Conservation (phyloP, 1,140 invertebrate species). For the Prorops nasuta region DNA sequence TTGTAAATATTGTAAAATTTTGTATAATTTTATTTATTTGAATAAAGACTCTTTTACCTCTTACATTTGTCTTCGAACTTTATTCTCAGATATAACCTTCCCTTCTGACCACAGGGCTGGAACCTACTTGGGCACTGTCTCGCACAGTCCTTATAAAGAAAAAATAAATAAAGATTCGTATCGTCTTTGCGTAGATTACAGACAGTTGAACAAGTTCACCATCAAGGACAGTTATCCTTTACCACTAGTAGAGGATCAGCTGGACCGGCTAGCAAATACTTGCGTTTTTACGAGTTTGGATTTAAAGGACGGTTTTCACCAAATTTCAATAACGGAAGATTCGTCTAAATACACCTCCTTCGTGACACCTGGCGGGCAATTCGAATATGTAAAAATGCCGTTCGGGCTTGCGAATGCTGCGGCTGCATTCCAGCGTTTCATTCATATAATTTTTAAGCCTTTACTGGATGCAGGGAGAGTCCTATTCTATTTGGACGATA, state of each 20-base stretch:
- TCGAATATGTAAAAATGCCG: too few species aligned
- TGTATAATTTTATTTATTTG: too few species aligned
- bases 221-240: not conserved
- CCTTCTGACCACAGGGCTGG: too few species aligned
- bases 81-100: too few species aligned
- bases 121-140: too few species aligned
- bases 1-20: too few species aligned
- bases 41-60: too few species aligned
- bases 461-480: not conserved
- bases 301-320: too few species aligned
- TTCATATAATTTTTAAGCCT: not conserved
- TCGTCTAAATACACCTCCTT: not conserved
- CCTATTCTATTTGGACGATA: not conserved
- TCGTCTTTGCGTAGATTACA: too few species aligned
- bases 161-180: not conserved
- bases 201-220: too few species aligned
- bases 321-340: not conserved
- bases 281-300: not conserved
- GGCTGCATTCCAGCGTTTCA: not conserved
- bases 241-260: not conserved
- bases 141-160: not conserved
- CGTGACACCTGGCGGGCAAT: too few species aligned
- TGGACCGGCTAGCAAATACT: not conserved
- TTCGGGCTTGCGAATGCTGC: not conserved
- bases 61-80: too few species aligned